phyloP scores from a whole-genome alignment of 2,888 invertebrate genomes.

The Torymus texanus region DNA sequence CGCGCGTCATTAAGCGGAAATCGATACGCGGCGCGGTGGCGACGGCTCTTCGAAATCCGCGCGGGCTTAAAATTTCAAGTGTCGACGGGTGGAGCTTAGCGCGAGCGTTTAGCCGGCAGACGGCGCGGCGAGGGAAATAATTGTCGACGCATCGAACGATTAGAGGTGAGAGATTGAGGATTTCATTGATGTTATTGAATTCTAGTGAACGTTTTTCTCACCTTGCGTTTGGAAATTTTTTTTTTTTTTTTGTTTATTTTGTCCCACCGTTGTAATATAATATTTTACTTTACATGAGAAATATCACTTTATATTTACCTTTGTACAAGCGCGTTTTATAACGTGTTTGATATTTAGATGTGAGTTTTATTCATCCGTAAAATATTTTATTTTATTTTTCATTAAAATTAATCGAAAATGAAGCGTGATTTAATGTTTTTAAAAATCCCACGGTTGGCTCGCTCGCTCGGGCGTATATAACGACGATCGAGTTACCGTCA shows the following conservation, averaged over 20 bases:
- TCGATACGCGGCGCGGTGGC: constrained; percentile 22
- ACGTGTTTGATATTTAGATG: too few relatives aligned
- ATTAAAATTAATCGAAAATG: too few relatives aligned
- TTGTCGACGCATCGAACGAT: constrained; percentile 28
- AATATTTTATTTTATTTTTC: too few relatives aligned
- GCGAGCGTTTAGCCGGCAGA: constrained; percentile 29
- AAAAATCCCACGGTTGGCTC: too few relatives aligned
- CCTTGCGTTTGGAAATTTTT: background rate
- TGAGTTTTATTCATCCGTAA: too few relatives aligned
- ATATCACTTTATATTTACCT: too few relatives aligned
- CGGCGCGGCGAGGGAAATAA: constrained; percentile 31
- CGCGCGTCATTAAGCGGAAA: constrained; percentile 45
- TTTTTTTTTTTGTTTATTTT: background rate
- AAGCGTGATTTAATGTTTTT: too few relatives aligned
- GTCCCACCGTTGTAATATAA: too few relatives aligned
- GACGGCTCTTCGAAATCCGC: constrained; percentile 13
- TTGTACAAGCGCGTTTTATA: too few relatives aligned
- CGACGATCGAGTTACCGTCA: too few relatives aligned
- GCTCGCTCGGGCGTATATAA: too few relatives aligned
- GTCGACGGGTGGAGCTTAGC: constrained; percentile 18
- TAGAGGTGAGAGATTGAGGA: background rate
- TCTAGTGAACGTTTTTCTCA: background rate
- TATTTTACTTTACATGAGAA: too few relatives aligned
- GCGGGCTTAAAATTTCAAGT: constrained; percentile 39
- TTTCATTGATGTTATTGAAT: constrained; percentile 1